Evolutionary conservation across 2,888 invertebrate genomes (phyloP).

Genomic region (Trissoscelio sp.): DNA sequence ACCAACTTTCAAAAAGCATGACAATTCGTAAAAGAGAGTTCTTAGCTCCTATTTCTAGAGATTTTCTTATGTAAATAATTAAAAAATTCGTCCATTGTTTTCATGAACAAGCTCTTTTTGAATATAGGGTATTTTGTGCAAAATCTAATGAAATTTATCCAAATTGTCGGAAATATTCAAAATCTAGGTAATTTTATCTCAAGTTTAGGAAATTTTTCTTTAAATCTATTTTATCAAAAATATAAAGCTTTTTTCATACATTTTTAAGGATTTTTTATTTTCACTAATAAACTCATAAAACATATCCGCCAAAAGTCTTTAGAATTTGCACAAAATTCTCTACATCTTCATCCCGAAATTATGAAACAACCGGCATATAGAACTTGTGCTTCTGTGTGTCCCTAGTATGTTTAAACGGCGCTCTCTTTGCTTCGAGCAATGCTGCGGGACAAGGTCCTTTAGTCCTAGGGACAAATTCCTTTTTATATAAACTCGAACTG

Average conservation of each 20-base stretch:
- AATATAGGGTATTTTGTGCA: background rate
- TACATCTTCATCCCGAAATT: background rate
- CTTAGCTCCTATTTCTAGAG: conserved; percentile 14
- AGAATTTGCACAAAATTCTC: conserved; percentile 21
- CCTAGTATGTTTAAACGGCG: conserved; percentile 92
- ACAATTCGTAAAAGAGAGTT: background rate
- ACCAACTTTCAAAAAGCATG: conserved; percentile 7
- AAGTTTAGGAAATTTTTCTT: no score
- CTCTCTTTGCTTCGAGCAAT: conserved; percentile 89
- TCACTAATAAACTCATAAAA: no score
- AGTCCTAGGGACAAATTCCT: conserved; percentile 89
- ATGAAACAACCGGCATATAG: conserved; percentile 87
- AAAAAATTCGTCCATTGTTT: conserved; percentile 1
- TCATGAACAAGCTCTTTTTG: no score
- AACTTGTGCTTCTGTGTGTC: conserved; percentile 94
- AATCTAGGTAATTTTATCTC: no score
- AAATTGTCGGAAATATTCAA: no score
- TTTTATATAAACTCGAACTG: conserved; percentile 88
- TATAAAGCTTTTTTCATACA: no score
- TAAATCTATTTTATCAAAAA: no score
- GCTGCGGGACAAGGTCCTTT: conserved; percentile 92
- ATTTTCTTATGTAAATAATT: background rate
- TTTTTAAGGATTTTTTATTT: no score
- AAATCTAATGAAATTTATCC: no score
- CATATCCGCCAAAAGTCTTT: no score